Percentiles rank a stretch among this genome's conserved stretches.
Evolutionary conservation across 1,140 invertebrate species (phyloP).

Genomic region (Brachystomella parvula): DNA sequence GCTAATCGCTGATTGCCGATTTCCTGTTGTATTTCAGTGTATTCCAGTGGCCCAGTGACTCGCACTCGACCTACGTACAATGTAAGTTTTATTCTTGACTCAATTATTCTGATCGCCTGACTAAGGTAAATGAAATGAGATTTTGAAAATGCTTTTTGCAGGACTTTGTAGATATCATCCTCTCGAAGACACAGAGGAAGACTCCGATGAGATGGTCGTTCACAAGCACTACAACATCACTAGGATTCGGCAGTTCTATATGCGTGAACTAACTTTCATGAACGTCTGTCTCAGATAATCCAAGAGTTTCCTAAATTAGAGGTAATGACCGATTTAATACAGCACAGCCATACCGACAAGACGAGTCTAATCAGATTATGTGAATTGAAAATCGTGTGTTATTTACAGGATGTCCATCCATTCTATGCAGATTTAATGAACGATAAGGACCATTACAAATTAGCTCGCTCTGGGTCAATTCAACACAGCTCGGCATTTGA

Average conservation of each 20-base stretch:
- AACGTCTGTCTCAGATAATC: constrained; percentile 90
- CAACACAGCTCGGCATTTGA: constrained; percentile 93
- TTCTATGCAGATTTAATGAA: constrained; percentile 99
- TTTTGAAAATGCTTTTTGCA: constrained; percentile 44
- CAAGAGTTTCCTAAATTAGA: constrained; percentile 98
- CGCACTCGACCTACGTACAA: constrained; percentile 83
- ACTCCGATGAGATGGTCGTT: constrained; percentile 96
- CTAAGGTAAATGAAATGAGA: too few species aligned
- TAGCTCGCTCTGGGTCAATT: constrained; percentile 95
- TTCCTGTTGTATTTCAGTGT: background rate
- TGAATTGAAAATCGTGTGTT: constrained; percentile 5
- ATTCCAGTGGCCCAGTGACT: background rate
- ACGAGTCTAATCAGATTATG: background rate
- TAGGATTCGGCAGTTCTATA: constrained; percentile 92
- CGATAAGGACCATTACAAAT: constrained; percentile 98
- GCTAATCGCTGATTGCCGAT: background rate
- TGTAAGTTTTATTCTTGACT: constrained; percentile 54
- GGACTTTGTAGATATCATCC: constrained; percentile 96
- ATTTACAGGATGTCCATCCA: constrained; percentile 80
- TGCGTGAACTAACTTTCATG: constrained; percentile 97
- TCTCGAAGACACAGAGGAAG: constrained; percentile 98
- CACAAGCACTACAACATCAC: constrained; percentile 96
- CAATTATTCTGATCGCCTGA: background rate
- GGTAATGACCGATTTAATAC: constrained; percentile 49
- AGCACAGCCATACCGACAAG: background rate